Conservation (phyloP, 92 coral and sea anemone genomes). For the Anthopleura xanthogrammica region DNA sequence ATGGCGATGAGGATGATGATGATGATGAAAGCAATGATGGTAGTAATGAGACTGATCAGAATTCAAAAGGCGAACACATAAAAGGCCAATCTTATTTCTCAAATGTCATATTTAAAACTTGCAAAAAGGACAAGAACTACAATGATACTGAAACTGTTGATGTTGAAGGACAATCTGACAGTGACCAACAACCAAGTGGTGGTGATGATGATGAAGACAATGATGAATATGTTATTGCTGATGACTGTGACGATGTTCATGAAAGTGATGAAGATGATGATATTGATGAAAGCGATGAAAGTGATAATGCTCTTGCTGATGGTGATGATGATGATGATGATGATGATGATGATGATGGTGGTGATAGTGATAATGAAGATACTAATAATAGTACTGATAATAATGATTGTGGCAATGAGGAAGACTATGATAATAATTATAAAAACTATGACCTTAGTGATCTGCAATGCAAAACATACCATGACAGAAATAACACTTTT, state of each 20-base stretch:
- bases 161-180: not conserved
- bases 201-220: not conserved
- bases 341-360: not conserved
- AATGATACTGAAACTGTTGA: not conserved
- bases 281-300: not conserved
- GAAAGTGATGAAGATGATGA: not conserved
- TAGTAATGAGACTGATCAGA: not conserved
- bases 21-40: constrained; percentile 4
- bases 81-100: not conserved
- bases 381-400: not conserved
- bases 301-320: not conserved
- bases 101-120: not conserved
- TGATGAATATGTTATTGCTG: not conserved
- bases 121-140: not conserved
- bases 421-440: too few relatives aligned
- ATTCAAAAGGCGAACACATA: not conserved
- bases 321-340: not conserved
- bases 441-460: not conserved
- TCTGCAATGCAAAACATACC: not conserved
- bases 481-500: not conserved
- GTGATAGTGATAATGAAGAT: not conserved
- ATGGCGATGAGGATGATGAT: not conserved
- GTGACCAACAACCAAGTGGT: not conserved
- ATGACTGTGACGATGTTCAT: not conserved
- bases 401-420: not conserved